Evolutionary conservation across 2,797 vertebrate genomes (phyloP), one percentile per base, ranked within the genome.

Genomic region (Rhynchonycteris naso): DNA sequence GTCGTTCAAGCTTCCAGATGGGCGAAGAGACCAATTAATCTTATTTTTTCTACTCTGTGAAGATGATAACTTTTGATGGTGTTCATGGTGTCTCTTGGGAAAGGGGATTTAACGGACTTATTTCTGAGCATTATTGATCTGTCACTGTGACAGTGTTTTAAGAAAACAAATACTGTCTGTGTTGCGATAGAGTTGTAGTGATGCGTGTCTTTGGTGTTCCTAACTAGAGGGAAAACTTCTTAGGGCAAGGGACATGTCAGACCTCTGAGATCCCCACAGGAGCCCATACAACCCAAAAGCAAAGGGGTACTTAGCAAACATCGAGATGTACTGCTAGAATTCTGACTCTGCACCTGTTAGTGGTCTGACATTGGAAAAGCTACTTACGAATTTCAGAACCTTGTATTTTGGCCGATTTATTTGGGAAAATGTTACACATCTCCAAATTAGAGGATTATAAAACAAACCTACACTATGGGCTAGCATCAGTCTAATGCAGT

Each of bases 131-230:
- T 52, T 58, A 79, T 69, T 59, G 74, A 58, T 78, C 69, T 91
- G 54, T 85, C 52, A 14, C 69, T 63, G 83, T 81, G 68, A 89
- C 52, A 63, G 26, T 21, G 21, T 71, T 72, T 79, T 69, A 84
- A 93, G 79, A 63, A 93, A 65, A 93, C 72, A 68, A 84, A 94
- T 33, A 69, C 28, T 38, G 52, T 58, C 54, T 59, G 7, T n/a
- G 30, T 18, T 56, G 65, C 1, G 1, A 33, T 5, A 16, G 9
- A 47, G 61, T 72, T 54, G 66, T 81, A 88, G 71, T 78, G 19
- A 5, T 43, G 35, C 71, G 28, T 84, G 28, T 90, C 68, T 56
- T 72, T 30, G n/a, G 35, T 68, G 52, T 79, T 52, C 38, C 15
- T 43, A 88, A 35, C 22, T 58, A 28, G 74, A 54, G 82, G 33